These are phyloP conservation scores for Platanista minor DNA, from an alignment of 2,113 vertebrate species.

Conservation along the genomic window DNA sequence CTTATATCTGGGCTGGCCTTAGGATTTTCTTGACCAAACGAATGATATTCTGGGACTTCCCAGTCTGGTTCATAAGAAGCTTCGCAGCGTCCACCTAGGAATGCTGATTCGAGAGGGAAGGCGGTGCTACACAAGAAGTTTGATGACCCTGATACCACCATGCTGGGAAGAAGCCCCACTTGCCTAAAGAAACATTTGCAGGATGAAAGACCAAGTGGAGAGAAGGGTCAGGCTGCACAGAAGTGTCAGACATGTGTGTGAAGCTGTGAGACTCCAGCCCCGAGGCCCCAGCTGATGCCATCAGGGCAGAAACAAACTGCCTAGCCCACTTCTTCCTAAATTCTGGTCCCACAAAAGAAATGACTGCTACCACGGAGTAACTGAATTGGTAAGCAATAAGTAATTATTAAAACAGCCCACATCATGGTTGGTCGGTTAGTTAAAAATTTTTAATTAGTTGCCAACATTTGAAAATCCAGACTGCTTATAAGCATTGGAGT, in stretches of 20 bases:
- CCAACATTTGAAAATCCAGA: not conserved
- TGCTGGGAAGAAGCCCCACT: not conserved
- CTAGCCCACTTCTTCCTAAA: not conserved
- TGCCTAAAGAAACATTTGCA: too few species aligned
- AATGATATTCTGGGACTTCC: not conserved
- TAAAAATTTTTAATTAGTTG: not conserved
- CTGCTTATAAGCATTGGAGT: not conserved
- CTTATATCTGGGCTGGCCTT: not conserved
- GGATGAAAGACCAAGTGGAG: not conserved
- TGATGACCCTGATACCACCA: not conserved
- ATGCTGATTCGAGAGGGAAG: not conserved
- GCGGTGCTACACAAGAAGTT: not conserved
- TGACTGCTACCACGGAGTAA: not conserved
- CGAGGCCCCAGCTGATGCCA: not conserved
- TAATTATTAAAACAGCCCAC: not conserved
- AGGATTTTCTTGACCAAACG: not conserved
- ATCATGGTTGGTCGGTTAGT: not conserved
- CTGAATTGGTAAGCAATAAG: not conserved
- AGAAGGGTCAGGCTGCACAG: not conserved
- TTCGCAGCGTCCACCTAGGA: accelerated
- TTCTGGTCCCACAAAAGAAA: not conserved
- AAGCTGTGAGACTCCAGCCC: not conserved
- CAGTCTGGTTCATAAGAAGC: not conserved
- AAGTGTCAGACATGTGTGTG: accelerated
- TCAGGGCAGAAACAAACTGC: not conserved